A percentile compares a stretch with the other conserved stretches of the same genome.
These are phyloP conservation scores for Heterohyrax brucei DNA, from an alignment of 2,797 vertebrate genomes.

Conservation along the genomic window DNA sequence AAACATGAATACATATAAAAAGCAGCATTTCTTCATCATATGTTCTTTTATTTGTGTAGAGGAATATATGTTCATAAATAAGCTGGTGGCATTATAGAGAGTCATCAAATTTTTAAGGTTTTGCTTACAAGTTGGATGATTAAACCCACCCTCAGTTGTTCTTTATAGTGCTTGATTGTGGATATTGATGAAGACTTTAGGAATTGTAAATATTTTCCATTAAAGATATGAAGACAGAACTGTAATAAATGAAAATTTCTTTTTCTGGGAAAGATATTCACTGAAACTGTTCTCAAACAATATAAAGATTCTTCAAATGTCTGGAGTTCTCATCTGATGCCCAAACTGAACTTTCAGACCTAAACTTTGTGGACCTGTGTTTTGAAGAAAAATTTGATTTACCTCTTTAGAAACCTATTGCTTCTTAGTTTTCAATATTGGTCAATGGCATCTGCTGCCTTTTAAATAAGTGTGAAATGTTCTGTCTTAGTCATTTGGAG, in stretches of 20 bases:
- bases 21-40: not conserved
- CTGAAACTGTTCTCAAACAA: not conserved
- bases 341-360: not conserved
- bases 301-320: not conserved
- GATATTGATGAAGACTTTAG: not conserved
- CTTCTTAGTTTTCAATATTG: not conserved
- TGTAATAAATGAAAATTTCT: not conserved
- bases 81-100: not conserved
- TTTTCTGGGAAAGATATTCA: not conserved
- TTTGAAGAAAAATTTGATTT: slow-evolving; percentile 35
- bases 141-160: not conserved
- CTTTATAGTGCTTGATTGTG: not conserved
- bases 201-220: not conserved
- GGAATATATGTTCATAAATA: not conserved
- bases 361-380: not conserved
- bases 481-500: too few species aligned
- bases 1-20: slow-evolving; percentile 13
- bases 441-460: not conserved
- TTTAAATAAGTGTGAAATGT: not conserved
- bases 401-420: not conserved
- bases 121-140: not conserved
- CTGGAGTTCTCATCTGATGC: not conserved
- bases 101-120: not conserved
- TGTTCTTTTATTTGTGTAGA: not conserved
- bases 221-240: slow-evolving; percentile 27